phyloP scores from a whole-genome alignment of 2,797 vertebrate genomes.

The Muscicapa striata region DNA sequence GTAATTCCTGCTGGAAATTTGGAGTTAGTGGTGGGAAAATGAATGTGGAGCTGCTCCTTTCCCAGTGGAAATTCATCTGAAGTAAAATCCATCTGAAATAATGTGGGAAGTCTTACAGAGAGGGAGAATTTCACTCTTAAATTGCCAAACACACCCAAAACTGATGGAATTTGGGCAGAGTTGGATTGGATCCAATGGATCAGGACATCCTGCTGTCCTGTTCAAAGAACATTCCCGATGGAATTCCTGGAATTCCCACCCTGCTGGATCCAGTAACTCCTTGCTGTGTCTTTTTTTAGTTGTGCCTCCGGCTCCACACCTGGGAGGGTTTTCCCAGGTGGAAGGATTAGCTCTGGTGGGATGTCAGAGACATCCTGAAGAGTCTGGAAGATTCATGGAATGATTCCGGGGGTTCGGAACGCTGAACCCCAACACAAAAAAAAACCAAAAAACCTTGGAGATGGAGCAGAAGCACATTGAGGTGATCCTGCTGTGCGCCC shows the following conservation, averaged over 20 bases:
- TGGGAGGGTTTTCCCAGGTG: not conserved
- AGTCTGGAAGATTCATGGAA: fast-evolving
- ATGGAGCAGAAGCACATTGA: not conserved
- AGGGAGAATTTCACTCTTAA: not conserved
- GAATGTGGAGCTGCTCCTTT: not conserved
- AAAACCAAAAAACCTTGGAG: not conserved
- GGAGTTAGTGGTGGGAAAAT: not conserved
- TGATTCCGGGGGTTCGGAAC: fast-evolving
- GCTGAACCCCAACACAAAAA: not conserved
- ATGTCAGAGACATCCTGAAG: not conserved
- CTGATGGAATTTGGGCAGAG: not conserved
- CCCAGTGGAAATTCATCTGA: not conserved
- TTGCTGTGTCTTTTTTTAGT: not conserved
- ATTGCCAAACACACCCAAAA: not conserved
- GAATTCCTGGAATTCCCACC: fast-evolving
- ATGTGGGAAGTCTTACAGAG: not conserved
- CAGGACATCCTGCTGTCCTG: not conserved
- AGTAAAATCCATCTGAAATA: not conserved
- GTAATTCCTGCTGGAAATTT: not conserved
- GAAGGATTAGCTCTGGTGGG: not conserved
- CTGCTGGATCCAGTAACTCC: fast-evolving
- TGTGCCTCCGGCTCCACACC: not conserved
- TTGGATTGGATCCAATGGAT: not conserved
- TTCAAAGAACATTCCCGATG: fast-evolving
- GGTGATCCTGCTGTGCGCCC: not conserved